A percentile compares a stretch with the other conserved stretches of the same genome.
These are phyloP conservation scores for Hemitrygon akajei DNA, from an alignment of 2,797 vertebrate genomes.

Conservation along the genomic window DNA sequence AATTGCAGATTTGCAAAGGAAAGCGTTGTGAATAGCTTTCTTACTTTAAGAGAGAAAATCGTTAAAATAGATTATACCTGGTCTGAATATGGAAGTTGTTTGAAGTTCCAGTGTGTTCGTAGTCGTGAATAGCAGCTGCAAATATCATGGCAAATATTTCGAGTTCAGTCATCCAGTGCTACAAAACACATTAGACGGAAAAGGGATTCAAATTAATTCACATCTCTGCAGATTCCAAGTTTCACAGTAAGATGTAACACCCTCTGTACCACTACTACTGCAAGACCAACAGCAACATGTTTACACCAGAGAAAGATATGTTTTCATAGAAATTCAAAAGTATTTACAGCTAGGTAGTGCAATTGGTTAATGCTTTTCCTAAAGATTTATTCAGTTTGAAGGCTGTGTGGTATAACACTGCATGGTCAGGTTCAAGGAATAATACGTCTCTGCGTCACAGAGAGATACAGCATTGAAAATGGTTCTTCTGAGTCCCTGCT, in stretches of 20 bases:
- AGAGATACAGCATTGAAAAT: not conserved
- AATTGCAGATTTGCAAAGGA: not conserved
- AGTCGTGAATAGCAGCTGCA: slow-evolving; percentile 89
- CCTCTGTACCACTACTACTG: not conserved
- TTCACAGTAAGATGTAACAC: not conserved
- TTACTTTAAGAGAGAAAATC: not conserved
- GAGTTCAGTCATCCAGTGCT: slow-evolving; percentile 92
- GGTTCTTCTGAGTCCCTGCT: not conserved
- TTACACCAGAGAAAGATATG: not conserved
- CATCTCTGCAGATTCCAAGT: not conserved
- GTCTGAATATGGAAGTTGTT: slow-evolving; percentile 98
- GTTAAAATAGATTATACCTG: slow-evolving; percentile 57
- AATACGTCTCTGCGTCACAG: too few species aligned
- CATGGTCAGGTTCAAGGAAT: too few species aligned
- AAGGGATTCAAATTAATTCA: not conserved
- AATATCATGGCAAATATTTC: slow-evolving; percentile 94
- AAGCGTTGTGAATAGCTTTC: not conserved
- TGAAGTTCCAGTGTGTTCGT: slow-evolving; percentile 89
- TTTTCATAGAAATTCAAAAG: not conserved
- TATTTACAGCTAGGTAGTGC: not conserved
- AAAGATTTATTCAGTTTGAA: not conserved
- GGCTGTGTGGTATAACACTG: not conserved
- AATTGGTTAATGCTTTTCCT: not conserved
- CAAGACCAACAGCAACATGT: not conserved
- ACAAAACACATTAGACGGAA: slow-evolving; percentile 44